Evolutionary conservation across 2,797 vertebrate genomes (phyloP).

Genomic region (Ptychobarbus kaznakovi): DNA sequence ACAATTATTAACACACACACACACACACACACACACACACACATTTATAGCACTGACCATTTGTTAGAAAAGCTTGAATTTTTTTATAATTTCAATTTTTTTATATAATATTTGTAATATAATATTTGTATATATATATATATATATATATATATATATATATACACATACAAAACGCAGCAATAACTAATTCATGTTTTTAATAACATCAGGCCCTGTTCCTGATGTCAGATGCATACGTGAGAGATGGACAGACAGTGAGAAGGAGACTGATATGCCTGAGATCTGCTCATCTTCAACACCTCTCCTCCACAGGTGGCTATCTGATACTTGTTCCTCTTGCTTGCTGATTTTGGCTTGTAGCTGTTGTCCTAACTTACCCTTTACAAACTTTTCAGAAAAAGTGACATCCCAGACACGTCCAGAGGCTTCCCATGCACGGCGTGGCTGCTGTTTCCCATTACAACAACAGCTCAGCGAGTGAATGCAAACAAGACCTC

Average conservation of each 20-base stretch:
- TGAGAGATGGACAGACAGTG: not conserved
- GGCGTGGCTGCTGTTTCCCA: slow-evolving; percentile 27
- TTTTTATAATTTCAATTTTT: too few species aligned
- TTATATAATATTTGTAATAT: too few species aligned
- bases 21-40: too few species aligned
- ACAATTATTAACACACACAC: too few species aligned
- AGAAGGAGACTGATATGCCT: slow-evolving; percentile 23
- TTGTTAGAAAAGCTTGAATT: too few species aligned
- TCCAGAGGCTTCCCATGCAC: slow-evolving; percentile 35
- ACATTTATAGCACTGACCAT: too few species aligned
- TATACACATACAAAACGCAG: not conserved
- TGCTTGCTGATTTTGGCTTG: slow-evolving; percentile 10
- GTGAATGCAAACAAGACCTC: slow-evolving; percentile 46
- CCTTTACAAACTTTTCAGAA: not conserved
- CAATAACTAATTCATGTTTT: not conserved
- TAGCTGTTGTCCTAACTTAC: slow-evolving; percentile 18
- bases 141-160: too few species aligned
- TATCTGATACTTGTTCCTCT: slow-evolving; percentile 17
- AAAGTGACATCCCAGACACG: not conserved
- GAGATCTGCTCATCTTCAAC: slow-evolving; percentile 31
- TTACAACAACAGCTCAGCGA: slow-evolving; percentile 44
- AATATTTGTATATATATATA: too few species aligned
- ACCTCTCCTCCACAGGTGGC: slow-evolving; percentile 28
- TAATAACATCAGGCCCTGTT: not conserved
- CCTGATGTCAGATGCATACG: not conserved